phyloP scores from a whole-genome alignment of 1,140 invertebrate genomes.

The Asobara japonica region DNA sequence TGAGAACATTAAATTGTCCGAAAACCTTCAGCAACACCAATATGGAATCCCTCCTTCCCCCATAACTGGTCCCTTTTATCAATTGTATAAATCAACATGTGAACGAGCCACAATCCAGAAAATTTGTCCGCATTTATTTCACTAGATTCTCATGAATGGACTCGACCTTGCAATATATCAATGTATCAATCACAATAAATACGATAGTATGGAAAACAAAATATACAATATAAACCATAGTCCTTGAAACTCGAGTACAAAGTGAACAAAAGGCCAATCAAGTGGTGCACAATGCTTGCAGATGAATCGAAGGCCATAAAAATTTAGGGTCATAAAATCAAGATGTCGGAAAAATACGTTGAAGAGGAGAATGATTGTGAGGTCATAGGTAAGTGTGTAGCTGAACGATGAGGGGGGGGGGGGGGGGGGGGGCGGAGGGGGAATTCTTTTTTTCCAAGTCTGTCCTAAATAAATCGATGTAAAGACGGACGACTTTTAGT shows the following conservation, averaged over 20 bases:
- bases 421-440: too few relatives aligned
- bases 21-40: too few relatives aligned
- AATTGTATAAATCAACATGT: too few relatives aligned
- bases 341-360: neutral
- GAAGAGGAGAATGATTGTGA: neutral
- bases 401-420: too few relatives aligned
- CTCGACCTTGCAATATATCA: neutral
- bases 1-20: too few relatives aligned
- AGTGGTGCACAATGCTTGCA: neutral
- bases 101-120: neutral
- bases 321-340: neutral
- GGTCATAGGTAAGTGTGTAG: neutral
- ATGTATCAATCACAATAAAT: neutral
- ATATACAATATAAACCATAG: neutral
- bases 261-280: neutral
- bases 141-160: neutral
- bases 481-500: constrained; percentile 49
- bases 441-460: neutral
- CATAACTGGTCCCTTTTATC: too few relatives aligned
- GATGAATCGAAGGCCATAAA: constrained; percentile 1
- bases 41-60: too few relatives aligned
- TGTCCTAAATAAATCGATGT: constrained; percentile 56
- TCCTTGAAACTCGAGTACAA: neutral
- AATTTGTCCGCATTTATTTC: neutral
- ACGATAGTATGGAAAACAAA: neutral